Evolutionary conservation across 2,113 vertebrate species (phyloP).

Genomic region (Rallus limicola): DNA sequence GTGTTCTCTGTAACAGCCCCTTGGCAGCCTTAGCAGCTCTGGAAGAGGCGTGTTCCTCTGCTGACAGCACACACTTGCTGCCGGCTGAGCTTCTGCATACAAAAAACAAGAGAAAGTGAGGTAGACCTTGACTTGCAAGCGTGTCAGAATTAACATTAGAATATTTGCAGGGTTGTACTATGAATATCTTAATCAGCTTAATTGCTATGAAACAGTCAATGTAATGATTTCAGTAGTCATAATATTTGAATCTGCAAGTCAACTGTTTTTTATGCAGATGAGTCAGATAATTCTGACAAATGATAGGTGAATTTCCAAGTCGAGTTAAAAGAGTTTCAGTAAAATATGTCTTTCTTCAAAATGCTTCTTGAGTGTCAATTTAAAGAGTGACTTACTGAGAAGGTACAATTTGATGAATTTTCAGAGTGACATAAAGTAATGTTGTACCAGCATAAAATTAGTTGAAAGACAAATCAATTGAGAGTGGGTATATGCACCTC

Average conservation of each 20-base stretch:
- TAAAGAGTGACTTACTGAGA: neutral
- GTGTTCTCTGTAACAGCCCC: neutral
- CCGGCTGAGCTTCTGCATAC: fast-evolving
- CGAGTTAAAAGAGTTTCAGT: neutral
- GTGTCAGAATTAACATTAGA: neutral
- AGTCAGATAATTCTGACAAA: neutral
- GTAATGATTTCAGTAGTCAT: neutral
- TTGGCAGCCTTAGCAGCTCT: neutral
- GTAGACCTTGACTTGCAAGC: neutral
- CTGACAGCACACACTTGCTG: neutral
- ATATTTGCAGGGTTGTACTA: neutral
- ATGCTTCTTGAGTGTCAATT: neutral
- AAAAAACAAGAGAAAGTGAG: neutral
- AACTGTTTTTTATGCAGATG: fast-evolving
- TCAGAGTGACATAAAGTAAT: neutral
- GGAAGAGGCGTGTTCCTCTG: neutral
- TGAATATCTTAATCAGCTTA: neutral
- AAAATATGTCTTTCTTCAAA: neutral
- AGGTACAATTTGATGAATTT: neutral
- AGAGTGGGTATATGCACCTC: neutral
- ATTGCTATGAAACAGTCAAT: neutral
- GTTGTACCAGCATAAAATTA: neutral
- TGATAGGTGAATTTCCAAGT: neutral
- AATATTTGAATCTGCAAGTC: neutral
- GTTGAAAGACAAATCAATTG: neutral